Conservation (phyloP, 1,140 invertebrate species). For the Limonius californicus region DNA sequence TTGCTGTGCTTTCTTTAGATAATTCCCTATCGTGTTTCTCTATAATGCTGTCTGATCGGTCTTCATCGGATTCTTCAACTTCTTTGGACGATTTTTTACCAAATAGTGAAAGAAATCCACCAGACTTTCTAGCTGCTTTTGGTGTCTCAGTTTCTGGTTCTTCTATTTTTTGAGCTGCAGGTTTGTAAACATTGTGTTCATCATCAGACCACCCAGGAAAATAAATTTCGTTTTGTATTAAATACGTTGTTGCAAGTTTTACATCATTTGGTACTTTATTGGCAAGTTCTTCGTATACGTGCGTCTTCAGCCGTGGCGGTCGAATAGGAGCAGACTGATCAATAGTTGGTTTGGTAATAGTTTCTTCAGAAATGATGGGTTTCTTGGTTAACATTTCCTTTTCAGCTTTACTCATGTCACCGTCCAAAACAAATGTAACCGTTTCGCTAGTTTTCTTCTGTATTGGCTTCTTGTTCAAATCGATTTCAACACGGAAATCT, state of each 20-base stretch:
- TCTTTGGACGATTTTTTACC: slow-evolving; percentile 38
- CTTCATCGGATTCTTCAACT: slow-evolving; percentile 34
- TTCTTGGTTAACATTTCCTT: slow-evolving; percentile 31
- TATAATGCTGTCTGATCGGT: slow-evolving; percentile 30
- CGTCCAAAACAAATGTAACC: slow-evolving; percentile 34
- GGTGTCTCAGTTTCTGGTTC: slow-evolving; percentile 22
- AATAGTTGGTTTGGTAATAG: slow-evolving; percentile 28
- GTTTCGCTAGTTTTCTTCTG: slow-evolving; percentile 35
- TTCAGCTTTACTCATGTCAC: slow-evolving; percentile 33
- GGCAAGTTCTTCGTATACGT: slow-evolving; percentile 37
- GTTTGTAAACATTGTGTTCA: slow-evolving; percentile 24
- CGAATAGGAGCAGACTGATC: slow-evolving; percentile 22
- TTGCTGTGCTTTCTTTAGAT: slow-evolving; percentile 35
- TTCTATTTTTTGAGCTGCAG: slow-evolving; percentile 9
- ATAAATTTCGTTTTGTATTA: slow-evolving; percentile 41
- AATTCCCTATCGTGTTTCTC: slow-evolving; percentile 43
- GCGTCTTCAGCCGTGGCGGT: slow-evolving; percentile 29
- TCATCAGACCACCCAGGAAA: slow-evolving; percentile 34
- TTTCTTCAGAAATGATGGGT: slow-evolving; percentile 36
- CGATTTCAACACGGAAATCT: slow-evolving; percentile 36
- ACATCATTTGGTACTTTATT: slow-evolving; percentile 25
- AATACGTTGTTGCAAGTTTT: slow-evolving; percentile 35
- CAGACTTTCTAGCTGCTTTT: slow-evolving; percentile 33
- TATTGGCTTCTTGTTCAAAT: slow-evolving; percentile 31
- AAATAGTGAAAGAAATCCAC: slow-evolving; percentile 29